phyloP scores from a whole-genome alignment of 2,113 vertebrate species.

The Formicarius rufipectus region DNA sequence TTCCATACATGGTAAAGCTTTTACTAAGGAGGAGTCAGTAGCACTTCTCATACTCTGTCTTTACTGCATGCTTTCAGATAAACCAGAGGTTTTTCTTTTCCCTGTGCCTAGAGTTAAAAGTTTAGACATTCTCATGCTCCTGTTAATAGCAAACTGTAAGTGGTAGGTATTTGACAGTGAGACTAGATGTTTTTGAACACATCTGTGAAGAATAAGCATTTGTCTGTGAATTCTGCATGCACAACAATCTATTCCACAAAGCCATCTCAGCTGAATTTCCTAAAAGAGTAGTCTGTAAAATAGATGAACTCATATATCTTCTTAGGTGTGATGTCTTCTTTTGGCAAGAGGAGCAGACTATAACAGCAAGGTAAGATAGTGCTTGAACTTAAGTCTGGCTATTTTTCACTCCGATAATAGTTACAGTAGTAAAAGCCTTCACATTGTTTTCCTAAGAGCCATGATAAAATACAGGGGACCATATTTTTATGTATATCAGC shows the following conservation, averaged over 20 bases:
- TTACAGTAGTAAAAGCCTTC: background rate
- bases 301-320: constrained; percentile 51
- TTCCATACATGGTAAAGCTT: background rate
- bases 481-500: background rate
- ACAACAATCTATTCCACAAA: constrained; percentile 28
- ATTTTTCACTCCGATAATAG: constrained; percentile 11
- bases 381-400: background rate
- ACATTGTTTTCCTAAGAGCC: background rate
- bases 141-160: background rate
- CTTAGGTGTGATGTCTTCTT: constrained; percentile 7
- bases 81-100: background rate
- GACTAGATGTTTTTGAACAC: constrained; percentile 11
- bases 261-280: constrained; percentile 32
- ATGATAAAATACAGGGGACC: background rate
- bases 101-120: background rate
- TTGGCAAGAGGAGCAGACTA: background rate
- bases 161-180: background rate
- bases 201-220: constrained; percentile 42
- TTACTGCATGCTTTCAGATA: background rate
- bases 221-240: background rate
- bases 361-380: background rate
- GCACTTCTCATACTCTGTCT: background rate
- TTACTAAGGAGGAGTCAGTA: background rate
- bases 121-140: background rate
- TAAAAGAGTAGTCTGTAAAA: constrained; percentile 25